These are phyloP conservation scores for Pituophis catenifer DNA, from an alignment of 2,113 vertebrate genomes.

Conservation along the genomic window DNA sequence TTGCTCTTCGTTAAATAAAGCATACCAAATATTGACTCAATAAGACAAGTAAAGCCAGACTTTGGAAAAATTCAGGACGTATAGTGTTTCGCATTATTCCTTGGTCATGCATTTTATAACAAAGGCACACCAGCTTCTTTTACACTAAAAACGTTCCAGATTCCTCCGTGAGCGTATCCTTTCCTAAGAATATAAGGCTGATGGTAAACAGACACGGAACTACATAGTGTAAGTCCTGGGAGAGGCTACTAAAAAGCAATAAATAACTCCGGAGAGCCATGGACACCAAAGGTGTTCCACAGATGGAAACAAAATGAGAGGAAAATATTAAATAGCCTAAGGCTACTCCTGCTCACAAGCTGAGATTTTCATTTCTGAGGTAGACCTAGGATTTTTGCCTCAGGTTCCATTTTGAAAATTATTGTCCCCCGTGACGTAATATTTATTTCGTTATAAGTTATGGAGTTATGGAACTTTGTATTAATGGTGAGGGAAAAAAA, in stretches of 20 bases:
- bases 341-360: too few species aligned
- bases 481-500: background rate
- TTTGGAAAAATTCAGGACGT: slow-evolving; percentile 19
- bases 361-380: too few species aligned
- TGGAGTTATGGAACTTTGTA: too few species aligned
- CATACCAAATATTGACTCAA: background rate
- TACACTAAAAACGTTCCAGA: background rate
- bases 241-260: background rate
- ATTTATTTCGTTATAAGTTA: background rate
- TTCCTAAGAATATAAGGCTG: slow-evolving; percentile 13
- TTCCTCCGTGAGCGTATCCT: background rate
- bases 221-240: background rate
- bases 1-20: background rate
- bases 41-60: slow-evolving; percentile 3
- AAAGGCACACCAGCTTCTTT: background rate
- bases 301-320: background rate
- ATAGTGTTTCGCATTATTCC: slow-evolving; percentile 15
- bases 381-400: too few species aligned
- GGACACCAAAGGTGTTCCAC: background rate
- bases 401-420: too few species aligned
- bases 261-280: slow-evolving; percentile 7
- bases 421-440: too few species aligned
- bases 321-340: background rate
- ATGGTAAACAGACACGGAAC: background rate
- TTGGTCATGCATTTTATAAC: slow-evolving; percentile 26